Percentiles rank a stretch among this genome's conserved stretches.
phyloP scores from a whole-genome alignment of 1,140 invertebrate species.

The Drosophila ohnishii region DNA sequence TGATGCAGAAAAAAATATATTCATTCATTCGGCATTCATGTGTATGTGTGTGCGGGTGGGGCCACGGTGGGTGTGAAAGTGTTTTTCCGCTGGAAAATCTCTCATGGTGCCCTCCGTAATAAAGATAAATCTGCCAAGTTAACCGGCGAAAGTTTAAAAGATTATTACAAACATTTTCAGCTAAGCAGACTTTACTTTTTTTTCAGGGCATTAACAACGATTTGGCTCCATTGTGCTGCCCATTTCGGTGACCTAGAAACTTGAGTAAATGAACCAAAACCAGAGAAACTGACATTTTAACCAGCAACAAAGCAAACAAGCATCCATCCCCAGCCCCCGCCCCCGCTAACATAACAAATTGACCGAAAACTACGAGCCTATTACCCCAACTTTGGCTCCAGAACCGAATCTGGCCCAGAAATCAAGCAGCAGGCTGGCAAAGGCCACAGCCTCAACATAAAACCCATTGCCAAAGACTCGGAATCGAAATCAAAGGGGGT shows the following conservation, averaged over 20 bases:
- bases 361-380: conserved; percentile 80
- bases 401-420: conserved; percentile 59
- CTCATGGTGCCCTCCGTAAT: conserved; percentile 3
- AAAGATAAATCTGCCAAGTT: conserved; percentile 33
- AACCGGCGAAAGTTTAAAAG: conserved; percentile 35
- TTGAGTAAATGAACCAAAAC: conserved; percentile 74
- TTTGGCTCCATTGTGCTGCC: conserved; percentile 51
- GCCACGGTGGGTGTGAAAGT: conserved; percentile 46
- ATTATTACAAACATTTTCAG: conserved; percentile 32
- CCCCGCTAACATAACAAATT: conserved; percentile 70
- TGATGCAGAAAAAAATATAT: conserved; percentile 78
- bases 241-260: conserved; percentile 45
- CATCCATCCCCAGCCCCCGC: conserved; percentile 3
- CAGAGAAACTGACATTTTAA: conserved; percentile 72
- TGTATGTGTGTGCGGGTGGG: conserved; percentile 2
- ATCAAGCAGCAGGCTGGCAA: conserved; percentile 63
- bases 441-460: conserved; percentile 65
- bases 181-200: conserved; percentile 18
- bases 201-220: conserved; percentile 11
- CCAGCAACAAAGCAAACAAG: conserved; percentile 67
- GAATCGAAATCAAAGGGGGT: conserved; percentile 42
- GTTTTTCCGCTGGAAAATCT: conserved; percentile 22
- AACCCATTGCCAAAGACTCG: conserved; percentile 65
- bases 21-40: conserved; percentile 62
- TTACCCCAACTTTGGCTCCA: conserved; percentile 61